Evolutionary conservation across 2,113 vertebrate genomes (phyloP).

Genomic region (Ceratotherium simum): DNA sequence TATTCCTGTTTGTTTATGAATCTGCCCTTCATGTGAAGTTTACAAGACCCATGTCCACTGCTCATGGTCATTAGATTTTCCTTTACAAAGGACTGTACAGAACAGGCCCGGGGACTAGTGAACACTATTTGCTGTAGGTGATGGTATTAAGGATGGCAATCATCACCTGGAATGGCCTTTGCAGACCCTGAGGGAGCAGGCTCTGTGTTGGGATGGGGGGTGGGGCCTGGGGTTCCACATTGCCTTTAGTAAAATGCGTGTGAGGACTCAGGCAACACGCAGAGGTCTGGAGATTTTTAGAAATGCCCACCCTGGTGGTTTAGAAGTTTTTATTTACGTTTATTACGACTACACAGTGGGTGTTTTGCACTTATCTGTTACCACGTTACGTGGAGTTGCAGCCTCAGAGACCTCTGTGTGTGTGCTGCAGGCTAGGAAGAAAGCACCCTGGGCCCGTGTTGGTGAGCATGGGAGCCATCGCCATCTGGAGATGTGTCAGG

Average conservation of each 20-base stretch:
- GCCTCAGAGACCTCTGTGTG: not conserved
- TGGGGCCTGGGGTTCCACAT: not conserved
- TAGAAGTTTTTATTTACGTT: too few species aligned
- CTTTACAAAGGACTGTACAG: not conserved
- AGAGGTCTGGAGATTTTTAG: not conserved
- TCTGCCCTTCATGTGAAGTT: fast-evolving
- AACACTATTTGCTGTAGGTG: fast-evolving
- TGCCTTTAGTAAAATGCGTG: fast-evolving
- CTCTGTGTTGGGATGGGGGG: not conserved
- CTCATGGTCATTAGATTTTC: fast-evolving
- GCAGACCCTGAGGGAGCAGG: not conserved
- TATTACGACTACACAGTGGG: fast-evolving
- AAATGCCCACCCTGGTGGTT: not conserved
- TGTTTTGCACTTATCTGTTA: not conserved
- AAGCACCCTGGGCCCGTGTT: not conserved
- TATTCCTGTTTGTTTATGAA: not conserved
- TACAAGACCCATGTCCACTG: fast-evolving
- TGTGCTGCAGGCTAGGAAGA: not conserved
- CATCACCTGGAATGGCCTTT: fast-evolving
- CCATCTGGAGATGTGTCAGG: too few species aligned
- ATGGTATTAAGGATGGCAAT: fast-evolving
- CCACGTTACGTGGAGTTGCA: fast-evolving
- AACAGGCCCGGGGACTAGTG: not conserved
- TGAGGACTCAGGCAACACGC: not conserved
- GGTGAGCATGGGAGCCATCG: not conserved